phyloP scores from a whole-genome alignment of 2,888 invertebrate genomes.

The Asteroscopus sphinx region DNA sequence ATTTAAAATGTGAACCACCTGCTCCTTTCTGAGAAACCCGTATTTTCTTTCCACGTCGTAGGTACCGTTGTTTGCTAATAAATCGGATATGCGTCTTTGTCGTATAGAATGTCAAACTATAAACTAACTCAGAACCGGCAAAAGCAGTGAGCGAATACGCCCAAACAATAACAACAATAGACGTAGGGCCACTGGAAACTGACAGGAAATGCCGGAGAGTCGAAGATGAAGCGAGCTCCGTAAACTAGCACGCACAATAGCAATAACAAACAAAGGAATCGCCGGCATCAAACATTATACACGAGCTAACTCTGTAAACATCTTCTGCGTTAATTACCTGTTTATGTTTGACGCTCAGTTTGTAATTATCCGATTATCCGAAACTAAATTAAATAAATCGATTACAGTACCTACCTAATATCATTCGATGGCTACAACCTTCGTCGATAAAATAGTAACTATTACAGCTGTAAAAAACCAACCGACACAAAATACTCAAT shows the following conservation, averaged over 20 bases:
- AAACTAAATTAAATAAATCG: slow-evolving; percentile 46
- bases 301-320: slow-evolving; percentile 69
- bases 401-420: slow-evolving; percentile 34
- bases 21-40: no score
- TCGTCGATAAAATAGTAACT: slow-evolving; percentile 55
- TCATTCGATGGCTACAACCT: slow-evolving; percentile 37
- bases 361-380: slow-evolving; percentile 49
- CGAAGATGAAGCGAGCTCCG: slow-evolving; percentile 70
- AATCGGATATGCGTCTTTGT: slow-evolving; percentile 35
- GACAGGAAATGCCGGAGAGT: slow-evolving; percentile 83
- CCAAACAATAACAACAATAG: slow-evolving; percentile 81
- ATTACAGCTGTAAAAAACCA: slow-evolving; percentile 61
- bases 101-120: slow-evolving; percentile 60
- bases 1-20: no score
- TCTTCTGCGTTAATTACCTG: slow-evolving; percentile 39
- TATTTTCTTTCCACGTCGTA: neutral
- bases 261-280: slow-evolving; percentile 73
- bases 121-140: slow-evolving; percentile 47
- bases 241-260: slow-evolving; percentile 79
- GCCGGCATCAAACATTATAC: slow-evolving; percentile 56
- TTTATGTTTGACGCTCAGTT: slow-evolving; percentile 41
- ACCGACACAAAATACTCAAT: slow-evolving; percentile 76
- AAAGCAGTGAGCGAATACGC: slow-evolving; percentile 39
- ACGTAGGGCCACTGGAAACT: slow-evolving; percentile 56
- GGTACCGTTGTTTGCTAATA: slow-evolving; percentile 32